Base-by-base conservation (phyloP, 1,140 invertebrate genomes). In the Tetraneura akinire region DNA sequence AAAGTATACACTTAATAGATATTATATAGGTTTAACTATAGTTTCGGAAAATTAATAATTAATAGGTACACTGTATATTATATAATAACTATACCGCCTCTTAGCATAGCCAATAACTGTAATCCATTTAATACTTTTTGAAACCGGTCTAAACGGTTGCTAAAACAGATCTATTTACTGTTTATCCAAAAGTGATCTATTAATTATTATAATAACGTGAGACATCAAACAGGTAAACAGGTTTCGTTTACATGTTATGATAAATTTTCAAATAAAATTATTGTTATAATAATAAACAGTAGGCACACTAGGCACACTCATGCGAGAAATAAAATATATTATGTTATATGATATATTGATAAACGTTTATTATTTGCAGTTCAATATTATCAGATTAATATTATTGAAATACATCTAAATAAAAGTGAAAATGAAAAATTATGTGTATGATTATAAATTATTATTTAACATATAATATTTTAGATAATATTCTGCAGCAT, bases 151-250 rank as follows among this genome's bases (percentile, higher is more conserved):
- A 47, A 68, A 68, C 13, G 42, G 37, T 68, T 47, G 64, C 64
- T 45, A 68, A 68, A 68, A 68, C 45, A 47, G 21, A 68, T 45
- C n/a, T 68, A 68, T 68, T 68, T 47, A 47, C 37, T 21, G 64
- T 68, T 68, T 47, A 47, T 68, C 64, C n/a, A 45, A 68, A 68
- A 68, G 47, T 68, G 64, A 68, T 68, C 64, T 68, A 68, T 68
- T 47, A 45, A 68, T 68, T 37, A 16, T 21, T 16, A 68, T 16
- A 68, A n/a, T 23, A 47, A 37, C 37, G 32, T 37, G 37, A 68
- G 42, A 37, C 32, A 6, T 47, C 21, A 13, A 23, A 47, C 4
- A 9, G n/a, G n/a, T n/a, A 68, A 68, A 68, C 64, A 68, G 64
- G 64, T 68, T 68, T 6, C 21, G 64, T 68, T 42, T 64, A 32